Base-by-base conservation (phyloP, 2,888 invertebrate genomes). In the Thymelicus sylvestris region DNA sequence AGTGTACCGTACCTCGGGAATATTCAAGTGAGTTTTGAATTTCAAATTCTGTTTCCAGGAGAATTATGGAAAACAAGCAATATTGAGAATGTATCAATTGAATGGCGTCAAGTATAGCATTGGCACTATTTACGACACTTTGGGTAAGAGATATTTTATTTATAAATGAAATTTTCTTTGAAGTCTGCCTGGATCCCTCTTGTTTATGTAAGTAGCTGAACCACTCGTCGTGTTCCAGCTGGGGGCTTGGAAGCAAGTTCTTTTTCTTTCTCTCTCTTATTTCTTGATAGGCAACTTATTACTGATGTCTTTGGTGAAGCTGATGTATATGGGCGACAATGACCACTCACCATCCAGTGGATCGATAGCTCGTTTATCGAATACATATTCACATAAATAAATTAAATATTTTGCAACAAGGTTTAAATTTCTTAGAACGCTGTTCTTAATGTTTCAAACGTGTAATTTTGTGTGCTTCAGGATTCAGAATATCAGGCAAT, bases 31-130 rank as follows among this genome's bases (percentile, higher is more conserved):
- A 75, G 67, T 79, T 78, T 80, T 81, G 78, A 79, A 81, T 75
- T 79, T 79, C 76, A 79, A 80, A 81, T 79, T 77, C 74, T 76
- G 74, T 80, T 88, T 85, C 70, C 85, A 92, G 92, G 91, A 89
- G 79, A 90, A 90, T 83, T 90, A 83, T 74, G 89, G 86, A 39
- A 89, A 88, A 82, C 91, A 91, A 79, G 91, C 91, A 63, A 79
- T 86, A 79, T 74, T 85, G 76, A 83, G 81, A 80, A 88, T 92
- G 74, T 87, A 83, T 74, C 79, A 75, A 78, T 64, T 76, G 71
- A 75, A 78, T 73, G 80, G 84, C 13, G 75, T 75, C 67, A 89
- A 86, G 80, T 92, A 90, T 73, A 75, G 78, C 61, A 76, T 88
- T 44, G 92, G 92, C 13, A 89, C 89, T 44, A 78, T 79, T 57